Base-by-base conservation (phyloP, 2,113 vertebrate genomes). In the Telmatochromis brichardi region DNA sequence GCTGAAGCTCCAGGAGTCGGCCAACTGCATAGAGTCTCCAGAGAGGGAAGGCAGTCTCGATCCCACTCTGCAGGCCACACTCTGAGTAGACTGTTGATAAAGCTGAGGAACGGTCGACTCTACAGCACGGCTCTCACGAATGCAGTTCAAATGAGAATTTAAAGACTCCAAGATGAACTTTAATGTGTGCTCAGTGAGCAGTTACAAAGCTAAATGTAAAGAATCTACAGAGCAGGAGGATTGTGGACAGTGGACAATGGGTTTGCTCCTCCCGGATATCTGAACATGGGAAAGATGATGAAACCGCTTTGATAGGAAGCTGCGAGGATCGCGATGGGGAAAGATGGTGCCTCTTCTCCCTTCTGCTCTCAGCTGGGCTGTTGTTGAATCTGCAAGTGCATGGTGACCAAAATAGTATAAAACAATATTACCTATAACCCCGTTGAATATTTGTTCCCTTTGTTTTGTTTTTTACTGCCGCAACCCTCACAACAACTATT, bases 1-100 rank as follows among this genome's bases (percentile, higher is more conserved):
- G 96, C 96, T 99, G 94, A 99, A 99, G 92, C 98, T 99, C 76
- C 98, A 99, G 92, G 98, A 99, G 95, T 98, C 98, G 0, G 98
- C 98, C 95, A 99, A 99, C 96, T 99, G 97, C 92, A 98, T 98
- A 1, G 98, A 99, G 95, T 99, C 98, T 94, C 98, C 98, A 1
- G 98, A 99, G 88, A 95, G 96, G 10, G 98, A 99, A 88, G 97
- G 97, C 87, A 95, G 96, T 89, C 95, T 97, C 90, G 97, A 98
- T 93, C 97, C 98, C 3, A 96, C 94, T 92, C 96, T 98, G 86
- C 97, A 98, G 94, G 94, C 97, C 2, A 97, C 97, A 3, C 95
- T 96, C 81, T 97, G 94, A 97, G 86, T 55, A 7, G 12, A 7
- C 76, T 54, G 51, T 87, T 57, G 33, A 71, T 83, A 33, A 71